These are phyloP conservation scores for Popillia japonica DNA, from an alignment of 1,140 invertebrate genomes.

Conservation along the genomic window DNA sequence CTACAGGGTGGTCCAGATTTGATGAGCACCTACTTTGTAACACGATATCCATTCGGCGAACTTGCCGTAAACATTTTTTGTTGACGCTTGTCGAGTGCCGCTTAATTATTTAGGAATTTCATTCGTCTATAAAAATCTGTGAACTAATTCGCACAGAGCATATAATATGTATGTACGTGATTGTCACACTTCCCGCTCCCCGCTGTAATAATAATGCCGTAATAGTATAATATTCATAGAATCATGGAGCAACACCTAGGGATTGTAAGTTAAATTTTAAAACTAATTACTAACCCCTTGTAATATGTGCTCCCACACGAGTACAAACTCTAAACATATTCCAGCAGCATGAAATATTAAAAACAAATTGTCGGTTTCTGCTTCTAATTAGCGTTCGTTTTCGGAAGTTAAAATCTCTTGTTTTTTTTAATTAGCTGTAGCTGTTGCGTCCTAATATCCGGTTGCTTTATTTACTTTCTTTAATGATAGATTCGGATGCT, in stretches of 20 bases:
- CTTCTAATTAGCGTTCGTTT: neutral
- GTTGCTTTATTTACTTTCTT: neutral
- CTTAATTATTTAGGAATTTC: neutral
- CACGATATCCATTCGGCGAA: neutral
- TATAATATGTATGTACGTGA: too few species aligned
- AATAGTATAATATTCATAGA: too few species aligned
- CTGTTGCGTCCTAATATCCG: neutral
- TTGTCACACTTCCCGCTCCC: too few species aligned
- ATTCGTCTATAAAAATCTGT: too few species aligned
- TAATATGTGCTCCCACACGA: neutral
- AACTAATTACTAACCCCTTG: neutral
- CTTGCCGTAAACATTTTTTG: neutral
- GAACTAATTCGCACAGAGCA: too few species aligned
- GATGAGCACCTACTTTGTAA: slow-evolving; percentile 3
- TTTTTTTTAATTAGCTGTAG: too few species aligned
- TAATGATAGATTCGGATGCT: too few species aligned
- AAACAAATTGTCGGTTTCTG: neutral
- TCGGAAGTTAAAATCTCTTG: neutral
- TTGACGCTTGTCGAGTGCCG: neutral
- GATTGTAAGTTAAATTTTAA: slow-evolving; percentile 7
- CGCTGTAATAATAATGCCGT: too few species aligned
- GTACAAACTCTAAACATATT: neutral
- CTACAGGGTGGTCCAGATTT: neutral
- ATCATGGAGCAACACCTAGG: neutral
- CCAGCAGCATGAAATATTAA: neutral